Conservation (phyloP, 1,140 invertebrate genomes). For the Agrypnia vestita region DNA sequence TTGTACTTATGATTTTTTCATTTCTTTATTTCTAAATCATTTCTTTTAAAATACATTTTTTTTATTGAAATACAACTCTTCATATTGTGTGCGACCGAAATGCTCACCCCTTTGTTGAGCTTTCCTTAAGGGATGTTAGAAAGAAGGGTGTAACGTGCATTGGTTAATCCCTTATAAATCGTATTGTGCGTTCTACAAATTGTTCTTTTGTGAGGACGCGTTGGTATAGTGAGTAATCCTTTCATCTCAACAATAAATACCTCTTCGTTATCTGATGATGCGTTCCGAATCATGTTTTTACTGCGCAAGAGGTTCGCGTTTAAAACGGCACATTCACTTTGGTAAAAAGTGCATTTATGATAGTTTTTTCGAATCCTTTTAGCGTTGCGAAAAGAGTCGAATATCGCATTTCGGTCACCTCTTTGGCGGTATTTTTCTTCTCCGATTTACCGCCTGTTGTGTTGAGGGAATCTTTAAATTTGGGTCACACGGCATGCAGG, state of each 20-base stretch:
- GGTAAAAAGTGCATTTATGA: not conserved
- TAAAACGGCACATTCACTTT: not conserved
- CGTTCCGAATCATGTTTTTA: no score
- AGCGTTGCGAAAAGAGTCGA: not conserved
- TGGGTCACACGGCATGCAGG: not conserved
- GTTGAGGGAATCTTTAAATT: not conserved
- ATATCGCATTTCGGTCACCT: not conserved
- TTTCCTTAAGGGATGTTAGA: not conserved
- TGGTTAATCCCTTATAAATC: not conserved
- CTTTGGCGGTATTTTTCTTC: slow-evolving; percentile 12
- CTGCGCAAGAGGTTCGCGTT: not conserved
- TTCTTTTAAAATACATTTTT: not conserved
- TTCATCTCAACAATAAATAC: not conserved
- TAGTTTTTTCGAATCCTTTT: not conserved
- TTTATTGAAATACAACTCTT: slow-evolving; percentile 13
- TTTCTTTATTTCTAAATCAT: no score
- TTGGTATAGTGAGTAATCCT: not conserved
- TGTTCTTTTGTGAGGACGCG: slow-evolving; percentile 10
- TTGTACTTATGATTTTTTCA: no score
- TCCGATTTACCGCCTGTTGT: not conserved
- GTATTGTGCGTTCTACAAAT: slow-evolving; percentile 3
- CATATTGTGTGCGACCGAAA: not conserved
- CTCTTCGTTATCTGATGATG: no score
- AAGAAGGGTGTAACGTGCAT: slow-evolving; percentile 2
- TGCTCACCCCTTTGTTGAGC: not conserved